Evolutionary conservation across 1,140 invertebrate species (phyloP).

Genomic region (Caenorhabditis elegans): DNA sequence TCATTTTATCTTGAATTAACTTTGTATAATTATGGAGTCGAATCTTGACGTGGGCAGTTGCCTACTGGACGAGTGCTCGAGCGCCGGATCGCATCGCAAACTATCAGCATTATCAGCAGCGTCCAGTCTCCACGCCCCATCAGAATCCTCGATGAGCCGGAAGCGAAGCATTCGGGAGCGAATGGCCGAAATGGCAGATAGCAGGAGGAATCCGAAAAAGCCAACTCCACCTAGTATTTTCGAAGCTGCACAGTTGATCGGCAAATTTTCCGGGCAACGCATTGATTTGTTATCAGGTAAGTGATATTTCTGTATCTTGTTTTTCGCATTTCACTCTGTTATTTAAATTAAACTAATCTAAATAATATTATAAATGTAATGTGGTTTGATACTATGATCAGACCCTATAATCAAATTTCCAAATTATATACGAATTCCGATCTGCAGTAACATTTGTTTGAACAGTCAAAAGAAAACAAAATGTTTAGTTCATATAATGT

Average conservation of each 20-base stretch:
- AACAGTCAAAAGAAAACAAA: not conserved
- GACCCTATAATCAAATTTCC: not conserved
- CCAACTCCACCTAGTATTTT: conserved; percentile 38
- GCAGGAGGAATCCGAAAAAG: conserved; percentile 19
- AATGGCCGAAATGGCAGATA: conserved; percentile 39
- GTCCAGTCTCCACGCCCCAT: not conserved
- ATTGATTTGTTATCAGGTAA: conserved; percentile 46
- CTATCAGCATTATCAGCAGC: conserved; percentile 14
- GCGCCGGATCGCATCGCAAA: conserved; percentile 8
- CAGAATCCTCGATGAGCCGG: conserved; percentile 35
- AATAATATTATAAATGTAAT: too few species aligned
- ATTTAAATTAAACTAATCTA: too few species aligned
- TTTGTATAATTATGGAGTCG: conserved; percentile 19
- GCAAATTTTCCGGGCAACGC: conserved; percentile 30
- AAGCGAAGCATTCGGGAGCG: conserved; percentile 37
- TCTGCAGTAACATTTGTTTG: not conserved
- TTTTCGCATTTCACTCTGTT: too few species aligned
- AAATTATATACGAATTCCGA: not conserved
- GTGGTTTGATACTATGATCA: too few species aligned
- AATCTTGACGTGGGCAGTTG: conserved; percentile 34
- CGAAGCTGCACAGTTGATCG: conserved; percentile 41
- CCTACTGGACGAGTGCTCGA: conserved; percentile 30
- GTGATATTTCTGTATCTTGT: not conserved
- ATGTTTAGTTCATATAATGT: not conserved
- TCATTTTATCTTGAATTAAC: not conserved